phyloP scores from a whole-genome alignment of 2,113 vertebrate genomes.

The Hypocryptadius cinnamomeus region DNA sequence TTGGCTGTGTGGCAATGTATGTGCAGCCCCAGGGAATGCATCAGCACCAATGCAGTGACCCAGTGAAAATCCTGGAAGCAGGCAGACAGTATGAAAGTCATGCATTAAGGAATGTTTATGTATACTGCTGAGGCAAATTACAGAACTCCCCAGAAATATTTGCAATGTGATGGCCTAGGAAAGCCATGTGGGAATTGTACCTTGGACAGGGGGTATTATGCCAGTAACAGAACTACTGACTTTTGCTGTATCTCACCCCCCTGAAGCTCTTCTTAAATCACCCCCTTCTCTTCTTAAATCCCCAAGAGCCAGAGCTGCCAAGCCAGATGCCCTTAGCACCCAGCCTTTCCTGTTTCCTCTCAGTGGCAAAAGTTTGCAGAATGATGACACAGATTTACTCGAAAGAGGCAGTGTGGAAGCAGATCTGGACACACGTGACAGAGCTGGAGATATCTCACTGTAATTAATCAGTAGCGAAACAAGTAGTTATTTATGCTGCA shows the following conservation, averaged over 20 bases:
- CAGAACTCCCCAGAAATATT: not conserved
- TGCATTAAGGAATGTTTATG: not conserved
- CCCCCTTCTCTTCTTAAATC: not conserved
- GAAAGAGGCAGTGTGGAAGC: not conserved
- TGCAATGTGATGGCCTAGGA: not conserved
- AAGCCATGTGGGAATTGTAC: not conserved
- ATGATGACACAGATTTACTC: not conserved
- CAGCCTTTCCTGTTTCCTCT: not conserved
- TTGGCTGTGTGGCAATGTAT: fast-evolving
- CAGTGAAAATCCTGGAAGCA: not conserved
- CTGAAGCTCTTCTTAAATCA: not conserved
- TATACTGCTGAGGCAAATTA: not conserved
- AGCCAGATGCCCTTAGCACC: not conserved
- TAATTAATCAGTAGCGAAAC: not conserved
- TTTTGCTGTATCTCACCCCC: not conserved
- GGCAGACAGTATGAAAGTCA: not conserved
- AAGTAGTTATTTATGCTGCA: not conserved
- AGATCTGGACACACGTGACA: not conserved
- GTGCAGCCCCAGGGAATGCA: not conserved
- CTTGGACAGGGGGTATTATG: not conserved
- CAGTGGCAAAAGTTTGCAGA: not conserved
- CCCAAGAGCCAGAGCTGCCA: not conserved
- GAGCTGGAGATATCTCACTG: not conserved
- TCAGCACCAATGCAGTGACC: not conserved
- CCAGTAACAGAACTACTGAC: not conserved